phyloP scores from a whole-genome alignment of 1,140 invertebrate genomes.

The Caenorhabditis brenneri region DNA sequence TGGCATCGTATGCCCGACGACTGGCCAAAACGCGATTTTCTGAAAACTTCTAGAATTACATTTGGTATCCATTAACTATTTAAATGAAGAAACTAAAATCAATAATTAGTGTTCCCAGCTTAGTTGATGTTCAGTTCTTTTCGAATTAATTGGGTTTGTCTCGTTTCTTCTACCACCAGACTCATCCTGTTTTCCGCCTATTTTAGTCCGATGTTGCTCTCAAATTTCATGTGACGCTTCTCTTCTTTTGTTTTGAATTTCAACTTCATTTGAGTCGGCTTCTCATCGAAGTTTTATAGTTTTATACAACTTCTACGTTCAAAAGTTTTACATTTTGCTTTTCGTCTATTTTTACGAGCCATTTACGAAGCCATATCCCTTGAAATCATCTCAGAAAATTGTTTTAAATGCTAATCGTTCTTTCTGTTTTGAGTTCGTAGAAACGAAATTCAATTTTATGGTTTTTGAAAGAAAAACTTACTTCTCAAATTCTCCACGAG shows the following conservation, averaged over 20 bases:
- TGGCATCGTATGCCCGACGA: constrained; percentile 81
- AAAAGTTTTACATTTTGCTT: too few species aligned
- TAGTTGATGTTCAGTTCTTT: neutral
- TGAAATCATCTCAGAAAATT: too few species aligned
- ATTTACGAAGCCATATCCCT: too few species aligned
- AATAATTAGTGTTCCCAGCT: neutral
- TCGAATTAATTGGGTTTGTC: constrained; percentile 20
- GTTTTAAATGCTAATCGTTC: too few species aligned
- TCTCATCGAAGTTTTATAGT: too few species aligned
- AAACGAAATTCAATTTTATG: too few species aligned
- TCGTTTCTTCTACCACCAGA: neutral
- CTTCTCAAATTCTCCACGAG: constrained; percentile 47
- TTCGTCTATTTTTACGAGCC: too few species aligned
- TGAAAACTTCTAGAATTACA: constrained; percentile 72
- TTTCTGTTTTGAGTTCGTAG: too few species aligned
- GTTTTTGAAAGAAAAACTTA: constrained; percentile 44
- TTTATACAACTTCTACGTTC: too few species aligned
- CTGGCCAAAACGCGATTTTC: constrained; percentile 84
- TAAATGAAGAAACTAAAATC: too few species aligned
- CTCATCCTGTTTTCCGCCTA: neutral
- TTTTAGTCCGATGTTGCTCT: neutral
- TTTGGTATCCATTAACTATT: too few species aligned
- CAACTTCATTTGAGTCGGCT: too few species aligned
- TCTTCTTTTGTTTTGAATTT: neutral
- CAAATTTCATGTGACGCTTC: neutral